phyloP scores from a whole-genome alignment of 1,140 invertebrate genomes.

The Aphelinus certus region DNA sequence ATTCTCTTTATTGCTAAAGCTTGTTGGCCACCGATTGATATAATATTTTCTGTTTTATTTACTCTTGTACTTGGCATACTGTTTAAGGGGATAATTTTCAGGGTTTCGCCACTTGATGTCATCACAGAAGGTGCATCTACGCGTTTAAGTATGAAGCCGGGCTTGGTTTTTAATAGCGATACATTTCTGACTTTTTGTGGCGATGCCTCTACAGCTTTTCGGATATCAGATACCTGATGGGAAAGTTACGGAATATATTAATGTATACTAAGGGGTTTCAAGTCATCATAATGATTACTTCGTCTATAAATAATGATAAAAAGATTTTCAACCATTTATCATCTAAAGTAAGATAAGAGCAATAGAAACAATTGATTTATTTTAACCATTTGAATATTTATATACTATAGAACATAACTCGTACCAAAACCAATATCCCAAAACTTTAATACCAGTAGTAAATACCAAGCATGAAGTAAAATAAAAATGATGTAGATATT shows the following conservation, averaged over 20 bases:
- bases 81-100: constrained; percentile 51
- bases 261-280: too few species aligned
- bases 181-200: constrained; percentile 45
- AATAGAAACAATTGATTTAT: too few species aligned
- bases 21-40: constrained; percentile 32
- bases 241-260: neutral
- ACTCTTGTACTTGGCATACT: constrained; percentile 33
- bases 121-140: constrained; percentile 21
- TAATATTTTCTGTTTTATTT: constrained; percentile 26
- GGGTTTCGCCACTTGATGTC: constrained; percentile 40
- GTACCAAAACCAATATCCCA: too few species aligned
- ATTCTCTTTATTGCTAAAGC: constrained; percentile 41
- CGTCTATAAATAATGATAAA: too few species aligned
- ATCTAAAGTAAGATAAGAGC: too few species aligned
- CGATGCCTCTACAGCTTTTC: constrained; percentile 54
- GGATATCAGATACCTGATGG: constrained; percentile 49
- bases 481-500: too few species aligned
- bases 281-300: too few species aligned
- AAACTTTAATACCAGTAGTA: too few species aligned
- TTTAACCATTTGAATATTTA: too few species aligned
- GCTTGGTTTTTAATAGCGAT: constrained; percentile 56
- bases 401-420: too few species aligned
- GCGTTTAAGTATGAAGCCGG: constrained; percentile 55
- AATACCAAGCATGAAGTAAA: too few species aligned
- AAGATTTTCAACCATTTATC: too few species aligned